phyloP scores from a whole-genome alignment of 2,797 vertebrate genomes.

The Bradypodion pumilum region DNA sequence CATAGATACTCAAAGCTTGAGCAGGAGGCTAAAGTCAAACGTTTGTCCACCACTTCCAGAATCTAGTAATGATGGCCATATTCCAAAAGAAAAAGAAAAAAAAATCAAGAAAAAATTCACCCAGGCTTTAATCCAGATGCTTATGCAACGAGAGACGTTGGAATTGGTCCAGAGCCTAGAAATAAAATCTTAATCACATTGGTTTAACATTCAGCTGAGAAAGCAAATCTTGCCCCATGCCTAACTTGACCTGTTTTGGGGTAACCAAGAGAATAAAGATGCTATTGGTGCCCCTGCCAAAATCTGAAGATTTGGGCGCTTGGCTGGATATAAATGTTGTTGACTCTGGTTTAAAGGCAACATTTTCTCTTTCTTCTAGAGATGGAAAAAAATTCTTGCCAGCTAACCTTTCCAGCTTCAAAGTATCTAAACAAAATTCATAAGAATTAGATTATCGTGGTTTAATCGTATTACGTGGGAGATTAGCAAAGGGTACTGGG shows the following conservation, averaged over 20 bases:
- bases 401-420: conserved; percentile 55
- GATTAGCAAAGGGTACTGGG: conserved; percentile 55
- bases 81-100: too few relatives aligned
- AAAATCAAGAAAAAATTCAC: too few relatives aligned
- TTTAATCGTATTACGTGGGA: conserved; percentile 63
- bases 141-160: not conserved
- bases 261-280: not conserved
- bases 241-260: not conserved
- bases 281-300: not conserved
- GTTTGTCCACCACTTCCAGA: too few relatives aligned
- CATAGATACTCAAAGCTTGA: not conserved
- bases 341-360: not conserved
- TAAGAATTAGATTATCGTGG: conserved; percentile 62
- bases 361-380: conserved; percentile 38
- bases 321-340: not conserved
- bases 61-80: not conserved
- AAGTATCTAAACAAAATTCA: conserved; percentile 61
- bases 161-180: not conserved
- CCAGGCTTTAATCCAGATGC: not conserved
- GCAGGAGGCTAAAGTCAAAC: not conserved
- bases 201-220: not conserved
- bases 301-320: not conserved
- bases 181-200: not conserved
- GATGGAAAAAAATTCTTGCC: conserved; percentile 61
- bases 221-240: rapidly evolving